Evolutionary conservation across 1,140 invertebrate species (phyloP), one percentile per base, ranked within the genome.

Genomic region (Pissodes strobi): DNA sequence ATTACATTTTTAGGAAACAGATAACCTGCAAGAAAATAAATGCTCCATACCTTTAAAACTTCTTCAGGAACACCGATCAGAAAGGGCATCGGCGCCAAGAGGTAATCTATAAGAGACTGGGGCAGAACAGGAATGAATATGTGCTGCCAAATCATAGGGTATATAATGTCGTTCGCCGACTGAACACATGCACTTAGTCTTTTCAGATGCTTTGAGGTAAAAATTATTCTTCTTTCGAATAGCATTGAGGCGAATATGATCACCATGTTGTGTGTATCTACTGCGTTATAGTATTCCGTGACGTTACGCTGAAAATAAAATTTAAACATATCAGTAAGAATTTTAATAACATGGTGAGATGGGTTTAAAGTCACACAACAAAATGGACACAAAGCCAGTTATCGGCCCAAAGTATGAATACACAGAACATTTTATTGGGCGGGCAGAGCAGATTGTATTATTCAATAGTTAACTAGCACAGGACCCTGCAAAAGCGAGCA

Each of bases 131-230:
- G 95, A 78, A 98, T 98, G 76, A 93, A 98, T 73, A 98, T 94
- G 74, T 98, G 94, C 78, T 98, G 95, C 95, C 96, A 98, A 68
- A 90, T 89, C 94, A 98, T 97, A 2, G 96, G 96, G 81, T 97
- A 98, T 22, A 98, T 86, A 23, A 97, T 86, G 59, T 92, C 87
- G 76, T 95, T 95, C 5, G 93, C 92, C 3, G 95, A 94, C 79
- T 97, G 94, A 13, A 98, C 91, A 74, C 95, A 96, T 1, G 94
- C 92, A 65, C 93, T 94, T 38, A 98, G 80, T 59, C 92, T 84
- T 69, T 90, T 93, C 56, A 96, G 81, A 76, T 89, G 90, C 64
- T 88, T 89, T 0, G 94, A 97, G 3, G 89, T 92, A 66, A 98
- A 89, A 53, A 97, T 88, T 62, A 98, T 93, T 30, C 95, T 82